A percentile compares a stretch with the other conserved stretches of the same genome.
Evolutionary conservation across 2,888 invertebrate genomes (phyloP).

Genomic region (Suillia variegata): DNA sequence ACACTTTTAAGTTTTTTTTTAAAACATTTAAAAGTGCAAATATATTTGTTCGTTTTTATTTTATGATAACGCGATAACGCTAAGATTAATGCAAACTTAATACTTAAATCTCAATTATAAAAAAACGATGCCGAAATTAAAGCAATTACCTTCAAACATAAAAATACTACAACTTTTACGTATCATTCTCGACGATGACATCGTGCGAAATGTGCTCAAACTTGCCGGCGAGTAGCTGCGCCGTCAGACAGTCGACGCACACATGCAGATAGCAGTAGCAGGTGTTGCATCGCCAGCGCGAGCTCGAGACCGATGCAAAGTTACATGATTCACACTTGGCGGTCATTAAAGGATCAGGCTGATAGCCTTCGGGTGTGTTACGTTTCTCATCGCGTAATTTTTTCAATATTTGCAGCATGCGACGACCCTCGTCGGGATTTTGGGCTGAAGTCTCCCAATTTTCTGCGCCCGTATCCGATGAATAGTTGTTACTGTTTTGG

Average conservation of each 20-base stretch:
- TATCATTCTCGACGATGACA: constrained; percentile 40
- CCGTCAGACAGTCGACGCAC: constrained; percentile 69
- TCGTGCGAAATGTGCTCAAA: constrained; percentile 53
- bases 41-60: too few species aligned
- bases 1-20: too few species aligned
- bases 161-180: too few species aligned
- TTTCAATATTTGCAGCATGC: constrained; percentile 41
- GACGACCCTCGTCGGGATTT: constrained; percentile 32
- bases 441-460: constrained; percentile 30
- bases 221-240: constrained; percentile 60
- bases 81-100: too few species aligned
- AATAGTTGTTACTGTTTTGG: constrained; percentile 23
- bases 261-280: constrained; percentile 68
- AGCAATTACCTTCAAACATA: too few species aligned
- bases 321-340: constrained; percentile 70
- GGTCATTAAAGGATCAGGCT: constrained; percentile 47
- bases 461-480: constrained; percentile 20
- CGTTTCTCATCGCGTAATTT: constrained; percentile 42
- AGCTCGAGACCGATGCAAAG: constrained; percentile 68
- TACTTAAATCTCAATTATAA: too few species aligned
- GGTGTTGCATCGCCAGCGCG: constrained; percentile 73
- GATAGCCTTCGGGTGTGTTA: constrained; percentile 39
- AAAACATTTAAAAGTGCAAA: too few species aligned
- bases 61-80: too few species aligned
- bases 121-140: too few species aligned